phyloP scores from a whole-genome alignment of 2,797 vertebrate genomes.

The Amphiprion clarkii region DNA sequence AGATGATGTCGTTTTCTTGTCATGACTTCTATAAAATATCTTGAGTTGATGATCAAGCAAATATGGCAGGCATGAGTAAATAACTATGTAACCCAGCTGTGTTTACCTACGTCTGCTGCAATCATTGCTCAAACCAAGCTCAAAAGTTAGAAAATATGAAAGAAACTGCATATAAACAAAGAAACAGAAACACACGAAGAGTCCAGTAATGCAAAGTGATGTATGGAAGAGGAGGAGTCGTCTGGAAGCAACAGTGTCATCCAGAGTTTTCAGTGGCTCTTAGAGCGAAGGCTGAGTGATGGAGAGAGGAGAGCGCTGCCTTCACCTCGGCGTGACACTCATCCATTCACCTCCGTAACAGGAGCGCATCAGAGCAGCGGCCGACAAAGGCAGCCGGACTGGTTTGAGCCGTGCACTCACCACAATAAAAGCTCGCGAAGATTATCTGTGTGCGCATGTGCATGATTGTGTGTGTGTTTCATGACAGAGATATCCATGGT shows the following conservation, averaged over 20 bases:
- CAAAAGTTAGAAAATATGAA: not conserved
- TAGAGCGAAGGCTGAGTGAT: slow-evolving; percentile 59
- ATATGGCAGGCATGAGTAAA: not conserved
- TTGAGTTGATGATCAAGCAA: no score
- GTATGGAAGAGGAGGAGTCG: slow-evolving; percentile 10
- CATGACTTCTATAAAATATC: no score
- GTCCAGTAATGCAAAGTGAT: not conserved
- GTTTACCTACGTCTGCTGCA: not conserved
- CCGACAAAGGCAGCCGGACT: slow-evolving; percentile 80
- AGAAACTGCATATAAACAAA: slow-evolving; percentile 16
- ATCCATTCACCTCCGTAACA: slow-evolving; percentile 82
- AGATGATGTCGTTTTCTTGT: no score
- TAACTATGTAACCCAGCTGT: no score
- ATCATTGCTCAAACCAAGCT: not conserved
- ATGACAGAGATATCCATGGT: slow-evolving; percentile 82
- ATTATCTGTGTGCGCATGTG: slow-evolving; percentile 63
- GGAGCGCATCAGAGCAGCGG: slow-evolving; percentile 76
- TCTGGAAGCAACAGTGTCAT: slow-evolving; percentile 49
- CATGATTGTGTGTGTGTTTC: slow-evolving; percentile 55
- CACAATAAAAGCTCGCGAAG: slow-evolving; percentile 78
- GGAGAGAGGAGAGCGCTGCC: slow-evolving; percentile 53
- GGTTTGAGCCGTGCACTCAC: slow-evolving; percentile 79
- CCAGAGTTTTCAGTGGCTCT: slow-evolving; percentile 63
- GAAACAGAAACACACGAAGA: slow-evolving; percentile 21
- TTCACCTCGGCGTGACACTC: slow-evolving; percentile 80